Conservation (phyloP, 2,113 vertebrate species). For the Catharus fuscescens region DNA sequence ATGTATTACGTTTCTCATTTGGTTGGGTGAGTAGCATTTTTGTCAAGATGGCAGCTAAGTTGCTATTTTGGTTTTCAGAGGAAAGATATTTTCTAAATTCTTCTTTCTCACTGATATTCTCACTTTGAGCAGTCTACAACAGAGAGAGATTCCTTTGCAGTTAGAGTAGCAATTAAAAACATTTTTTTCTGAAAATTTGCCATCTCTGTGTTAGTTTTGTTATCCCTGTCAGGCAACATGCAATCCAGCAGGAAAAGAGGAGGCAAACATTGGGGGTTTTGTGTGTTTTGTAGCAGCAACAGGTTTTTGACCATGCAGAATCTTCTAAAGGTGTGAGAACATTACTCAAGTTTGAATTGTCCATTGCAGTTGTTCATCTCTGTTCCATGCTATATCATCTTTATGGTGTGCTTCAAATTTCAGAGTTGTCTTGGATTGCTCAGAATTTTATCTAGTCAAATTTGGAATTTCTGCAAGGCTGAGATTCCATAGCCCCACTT, state of each 20-base stretch:
- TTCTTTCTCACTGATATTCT: neutral
- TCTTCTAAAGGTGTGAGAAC: neutral
- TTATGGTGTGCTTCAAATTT: neutral
- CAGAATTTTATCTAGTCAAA: neutral
- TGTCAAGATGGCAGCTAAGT: neutral
- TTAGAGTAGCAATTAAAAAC: neutral
- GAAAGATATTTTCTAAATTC: neutral
- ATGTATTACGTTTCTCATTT: neutral
- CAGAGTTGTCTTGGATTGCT: neutral
- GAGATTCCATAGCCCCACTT: neutral
- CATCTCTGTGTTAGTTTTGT: neutral
- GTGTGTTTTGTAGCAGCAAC: neutral
- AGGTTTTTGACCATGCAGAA: neutral
- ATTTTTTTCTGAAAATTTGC: neutral
- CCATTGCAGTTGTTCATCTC: neutral
- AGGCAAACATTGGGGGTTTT: neutral
- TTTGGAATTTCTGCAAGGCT: neutral
- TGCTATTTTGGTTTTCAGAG: neutral
- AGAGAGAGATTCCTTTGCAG: neutral
- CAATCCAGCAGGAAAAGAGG: neutral
- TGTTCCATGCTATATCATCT: neutral
- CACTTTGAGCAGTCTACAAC: neutral
- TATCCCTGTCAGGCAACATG: neutral
- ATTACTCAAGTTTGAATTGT: neutral
- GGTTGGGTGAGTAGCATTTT: neutral